A percentile compares a stretch with the other conserved stretches of the same genome.
phyloP scores from a whole-genome alignment of 2,113 vertebrate genomes.

The Eudorcas thomsonii region DNA sequence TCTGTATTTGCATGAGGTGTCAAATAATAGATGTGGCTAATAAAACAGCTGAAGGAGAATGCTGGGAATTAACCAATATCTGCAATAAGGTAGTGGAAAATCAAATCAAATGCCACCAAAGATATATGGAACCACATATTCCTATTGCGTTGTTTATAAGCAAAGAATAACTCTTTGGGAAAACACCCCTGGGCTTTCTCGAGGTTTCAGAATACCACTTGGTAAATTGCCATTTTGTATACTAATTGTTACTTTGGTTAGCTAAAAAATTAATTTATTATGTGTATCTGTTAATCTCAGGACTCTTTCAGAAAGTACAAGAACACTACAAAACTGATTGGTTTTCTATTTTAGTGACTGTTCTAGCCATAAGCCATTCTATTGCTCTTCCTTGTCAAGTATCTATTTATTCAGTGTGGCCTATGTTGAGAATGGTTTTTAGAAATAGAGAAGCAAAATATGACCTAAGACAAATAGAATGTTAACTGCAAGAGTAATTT shows the following conservation, averaged over 20 bases:
- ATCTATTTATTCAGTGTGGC: slow-evolving; percentile 30
- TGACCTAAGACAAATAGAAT: slow-evolving; percentile 63
- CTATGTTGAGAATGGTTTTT: slow-evolving; percentile 36
- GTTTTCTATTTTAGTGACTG: background rate
- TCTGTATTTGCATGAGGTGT: background rate
- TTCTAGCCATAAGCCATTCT: background rate
- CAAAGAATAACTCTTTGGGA: background rate
- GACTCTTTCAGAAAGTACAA: background rate
- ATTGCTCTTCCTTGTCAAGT: background rate
- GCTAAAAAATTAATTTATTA: background rate
- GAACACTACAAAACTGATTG: background rate
- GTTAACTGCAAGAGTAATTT: slow-evolving; percentile 64
- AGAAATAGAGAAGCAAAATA: slow-evolving; percentile 54
- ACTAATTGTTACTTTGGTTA: background rate
- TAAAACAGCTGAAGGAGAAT: background rate
- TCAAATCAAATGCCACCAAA: background rate
- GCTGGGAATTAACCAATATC: background rate
- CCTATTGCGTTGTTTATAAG: background rate
- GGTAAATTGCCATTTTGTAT: background rate
- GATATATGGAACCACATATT: background rate
- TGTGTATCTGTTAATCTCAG: background rate
- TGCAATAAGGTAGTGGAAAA: background rate
- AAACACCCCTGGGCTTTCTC: background rate
- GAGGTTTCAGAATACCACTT: background rate
- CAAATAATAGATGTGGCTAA: background rate